A percentile compares a stretch with the other conserved stretches of the same genome.
phyloP scores from a whole-genome alignment of 2,113 vertebrate genomes.

The Hyaena hyaena region DNA sequence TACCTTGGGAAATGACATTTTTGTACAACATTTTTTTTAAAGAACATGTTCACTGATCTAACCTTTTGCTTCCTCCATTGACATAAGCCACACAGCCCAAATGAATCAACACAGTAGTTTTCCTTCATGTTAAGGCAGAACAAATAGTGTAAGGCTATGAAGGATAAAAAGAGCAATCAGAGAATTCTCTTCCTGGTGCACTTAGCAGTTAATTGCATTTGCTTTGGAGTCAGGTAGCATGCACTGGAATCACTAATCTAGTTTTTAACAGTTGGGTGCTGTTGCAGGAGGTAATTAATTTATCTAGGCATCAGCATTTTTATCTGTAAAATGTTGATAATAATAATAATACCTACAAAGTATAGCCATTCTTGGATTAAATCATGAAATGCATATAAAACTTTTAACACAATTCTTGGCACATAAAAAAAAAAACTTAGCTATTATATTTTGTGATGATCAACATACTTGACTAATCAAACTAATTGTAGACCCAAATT shows the following conservation, averaged over 20 bases:
- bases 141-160: background rate
- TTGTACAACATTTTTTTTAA: background rate
- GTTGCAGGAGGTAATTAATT: background rate
- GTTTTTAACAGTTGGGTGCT: background rate
- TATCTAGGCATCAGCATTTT: background rate
- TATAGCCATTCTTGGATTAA: conserved; percentile 18
- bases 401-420: conserved; percentile 28
- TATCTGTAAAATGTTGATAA: conserved; percentile 9
- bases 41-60: conserved; percentile 11
- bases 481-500: conserved; percentile 33
- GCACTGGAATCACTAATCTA: background rate
- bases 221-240: background rate
- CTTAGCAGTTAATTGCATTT: background rate
- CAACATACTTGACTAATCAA: conserved; percentile 40
- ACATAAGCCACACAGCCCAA: background rate
- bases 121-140: background rate
- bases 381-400: background rate
- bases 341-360: background rate
- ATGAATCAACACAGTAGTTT: conserved; percentile 12
- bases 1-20: conserved; percentile 19
- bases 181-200: background rate
- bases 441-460: conserved; percentile 3
- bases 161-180: background rate
- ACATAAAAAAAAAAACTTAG: background rate
- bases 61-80: background rate